Conservation (phyloP, 2,797 vertebrate genomes). For the Tolypeutes matacus region DNA sequence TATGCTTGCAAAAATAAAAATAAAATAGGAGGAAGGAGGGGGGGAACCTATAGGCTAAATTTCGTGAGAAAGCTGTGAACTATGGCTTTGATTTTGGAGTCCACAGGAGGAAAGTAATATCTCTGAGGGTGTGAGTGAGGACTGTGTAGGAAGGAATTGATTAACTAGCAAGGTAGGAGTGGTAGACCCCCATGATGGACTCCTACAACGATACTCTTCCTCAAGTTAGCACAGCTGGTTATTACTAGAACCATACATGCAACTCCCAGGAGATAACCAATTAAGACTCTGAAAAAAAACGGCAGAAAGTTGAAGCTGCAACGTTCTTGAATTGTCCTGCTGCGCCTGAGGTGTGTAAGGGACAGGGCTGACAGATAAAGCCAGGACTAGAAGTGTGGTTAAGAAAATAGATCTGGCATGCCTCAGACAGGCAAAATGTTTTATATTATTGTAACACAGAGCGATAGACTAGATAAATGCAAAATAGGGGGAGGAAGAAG, state of each 20-base stretch:
- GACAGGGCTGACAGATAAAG: neutral
- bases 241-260: neutral
- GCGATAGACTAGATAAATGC: neutral
- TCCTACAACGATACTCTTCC: neutral
- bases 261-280: neutral
- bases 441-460: neutral
- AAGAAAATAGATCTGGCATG: neutral
- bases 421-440: neutral
- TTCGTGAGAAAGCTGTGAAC: neutral
- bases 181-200: neutral
- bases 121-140: neutral
- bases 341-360: neutral
- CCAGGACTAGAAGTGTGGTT: neutral
- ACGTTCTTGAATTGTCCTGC: neutral
- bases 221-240: neutral
- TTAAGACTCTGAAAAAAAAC: neutral
- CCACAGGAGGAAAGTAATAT: neutral
- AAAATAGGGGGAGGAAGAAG: neutral
- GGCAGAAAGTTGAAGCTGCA: slow-evolving; percentile 34
- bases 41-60: neutral
- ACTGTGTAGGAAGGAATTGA: neutral
- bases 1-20: neutral
- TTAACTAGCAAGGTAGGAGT: neutral
- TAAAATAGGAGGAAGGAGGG: neutral
- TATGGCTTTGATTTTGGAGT: neutral